Evolutionary conservation across 2,888 invertebrate species (phyloP), one percentile per base, ranked within the genome.

Genomic region (Chromoteleia sp.): DNA sequence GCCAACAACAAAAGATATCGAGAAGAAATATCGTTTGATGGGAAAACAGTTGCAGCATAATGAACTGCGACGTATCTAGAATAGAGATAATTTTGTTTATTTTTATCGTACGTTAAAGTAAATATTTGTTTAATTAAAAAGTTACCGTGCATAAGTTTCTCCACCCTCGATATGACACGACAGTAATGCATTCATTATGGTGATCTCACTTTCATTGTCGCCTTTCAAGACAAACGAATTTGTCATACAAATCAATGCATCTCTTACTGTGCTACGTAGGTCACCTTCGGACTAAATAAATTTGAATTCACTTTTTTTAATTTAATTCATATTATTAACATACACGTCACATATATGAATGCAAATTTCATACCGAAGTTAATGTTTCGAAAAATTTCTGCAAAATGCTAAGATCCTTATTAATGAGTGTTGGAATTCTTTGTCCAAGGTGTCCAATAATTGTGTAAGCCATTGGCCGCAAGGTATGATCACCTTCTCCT

Each of bases 31-130:
- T 97, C 96, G 87, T 96, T 94, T 30, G 94, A 93, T 0, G 97
- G 96, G 91, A 97, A 98, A 83, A 98, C 96, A 5, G 94, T 94
- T 1, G 96, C 95, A 0, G 97, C 94, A 87, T 97, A 97, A 77
- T 96, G 94, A 87, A 96, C 96, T 1, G 97, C 96, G 39, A 97
- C 95, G 92, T 96, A 96, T 74, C 98, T 91, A 52, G 15, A 59
- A 74, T 33, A 33, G 7, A 8, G 5, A 33, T 33, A 6, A 15
- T 30, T 50, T 48, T 25, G n/a, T n/a, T 48, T 15, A 19, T 19
- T 15, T 25, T 48, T 10, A 4, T 10, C 25, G 10, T 10, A 33
- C 1, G 33, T 10, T 8, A 33, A 33, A 8, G 10, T 10, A 33
- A 1, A 33, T 8, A 33, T 33, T 5, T 8, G 33, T 14, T 41